Evolutionary conservation across 2,888 invertebrate species (phyloP), one percentile per base, ranked within the genome.

Genomic region (Leptothorax acervorum): DNA sequence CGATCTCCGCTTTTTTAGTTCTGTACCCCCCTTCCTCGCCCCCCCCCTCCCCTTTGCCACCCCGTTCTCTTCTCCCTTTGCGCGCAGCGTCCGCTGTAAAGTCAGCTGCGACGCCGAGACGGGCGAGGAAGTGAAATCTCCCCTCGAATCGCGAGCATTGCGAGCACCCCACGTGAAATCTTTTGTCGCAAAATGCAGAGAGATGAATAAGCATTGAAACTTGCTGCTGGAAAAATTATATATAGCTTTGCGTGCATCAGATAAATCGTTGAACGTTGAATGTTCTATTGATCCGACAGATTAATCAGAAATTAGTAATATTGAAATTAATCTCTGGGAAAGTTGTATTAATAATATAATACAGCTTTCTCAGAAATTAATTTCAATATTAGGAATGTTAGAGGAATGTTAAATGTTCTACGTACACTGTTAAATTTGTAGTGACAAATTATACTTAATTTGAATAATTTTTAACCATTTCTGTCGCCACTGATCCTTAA

Each of bases 1-100:
- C 66, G 51, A 70, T 79, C 18, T 35, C 18, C 35, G 35, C 42
- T 70, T 79, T 57, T 68, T 45, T 45, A 45, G 23, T 23, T 39
- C 23, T 35, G 0, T 35, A 35, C 35, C 35, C 35, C 35, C 23
- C n/a, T n/a, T 35, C 35, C 35, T 5, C 6, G 6, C 35, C 31
- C 31, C 12, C 11, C 15, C 0, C 28, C 28, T 12, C 28, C 42
- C 18, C 42, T 6, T 12, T 12, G 4, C 2, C 53, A 8, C n/a
- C 18, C 9, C 18, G 35, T 35, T 35, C 6, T n/a, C 63, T 35
- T 35, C 6, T n/a, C 63, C 11, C 23, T 23, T 42, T 39, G 23
- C 39, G 39, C 12, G 39, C 42, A 42, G 23, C 23, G 11, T 39
- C 39, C 63, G 63, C 63, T 12, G n/a, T 23, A 42, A 39, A 42